Evolutionary conservation across 2,797 vertebrate genomes (phyloP).

Genomic region (Crax fasciolata): DNA sequence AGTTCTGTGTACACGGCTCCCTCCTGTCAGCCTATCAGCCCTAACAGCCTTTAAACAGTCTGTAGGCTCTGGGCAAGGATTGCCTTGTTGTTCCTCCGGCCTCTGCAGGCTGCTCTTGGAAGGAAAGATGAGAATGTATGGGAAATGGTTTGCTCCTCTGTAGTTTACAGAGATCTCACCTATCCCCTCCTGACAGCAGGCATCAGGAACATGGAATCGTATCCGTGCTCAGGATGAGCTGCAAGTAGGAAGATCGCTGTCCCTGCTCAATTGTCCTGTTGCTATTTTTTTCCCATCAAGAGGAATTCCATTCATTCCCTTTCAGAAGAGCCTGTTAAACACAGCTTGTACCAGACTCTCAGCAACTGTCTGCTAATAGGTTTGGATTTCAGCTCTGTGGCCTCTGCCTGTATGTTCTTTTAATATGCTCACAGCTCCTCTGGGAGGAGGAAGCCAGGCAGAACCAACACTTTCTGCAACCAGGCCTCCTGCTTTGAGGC

Average conservation of each 20-base stretch:
- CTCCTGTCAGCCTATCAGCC: not conserved
- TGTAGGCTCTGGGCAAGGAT: not conserved
- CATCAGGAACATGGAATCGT: not conserved
- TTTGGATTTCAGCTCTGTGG: not conserved
- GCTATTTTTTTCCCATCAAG: not conserved
- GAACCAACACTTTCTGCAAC: not conserved
- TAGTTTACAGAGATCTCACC: not conserved
- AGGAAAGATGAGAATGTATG: not conserved
- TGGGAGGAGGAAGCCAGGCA: constrained; percentile 26
- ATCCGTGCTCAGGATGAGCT: not conserved
- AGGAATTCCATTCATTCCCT: constrained; percentile 32
- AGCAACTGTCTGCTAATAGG: not conserved
- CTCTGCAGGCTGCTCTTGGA: constrained; percentile 8
- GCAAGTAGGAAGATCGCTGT: not conserved
- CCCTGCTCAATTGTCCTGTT: not conserved
- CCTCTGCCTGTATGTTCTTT: constrained; percentile 23
- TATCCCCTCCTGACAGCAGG: not conserved
- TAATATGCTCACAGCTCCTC: not conserved
- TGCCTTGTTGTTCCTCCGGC: not conserved
- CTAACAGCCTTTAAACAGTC: constrained; percentile 5
- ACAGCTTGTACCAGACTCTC: not conserved
- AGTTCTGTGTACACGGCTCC: not conserved
- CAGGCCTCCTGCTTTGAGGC: not conserved
- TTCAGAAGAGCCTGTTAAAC: constrained; percentile 8
- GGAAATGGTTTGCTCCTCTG: not conserved